These are phyloP conservation scores for Falco naumanni DNA, from an alignment of 2,797 vertebrate species.

Conservation along the genomic window DNA sequence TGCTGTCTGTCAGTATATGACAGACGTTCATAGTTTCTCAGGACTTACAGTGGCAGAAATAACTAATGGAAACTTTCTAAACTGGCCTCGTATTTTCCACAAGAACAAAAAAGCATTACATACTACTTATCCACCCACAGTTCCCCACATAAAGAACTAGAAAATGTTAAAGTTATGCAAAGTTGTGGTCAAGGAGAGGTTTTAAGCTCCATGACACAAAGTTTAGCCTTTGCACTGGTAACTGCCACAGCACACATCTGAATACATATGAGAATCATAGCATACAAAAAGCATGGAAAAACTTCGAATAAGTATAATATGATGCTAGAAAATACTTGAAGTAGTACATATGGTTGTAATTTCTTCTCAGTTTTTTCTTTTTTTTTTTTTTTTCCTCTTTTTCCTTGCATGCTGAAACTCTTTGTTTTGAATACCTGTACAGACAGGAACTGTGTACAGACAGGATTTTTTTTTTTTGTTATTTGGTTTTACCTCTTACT, in stretches of 20 bases:
- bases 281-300: background rate
- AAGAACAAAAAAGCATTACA: background rate
- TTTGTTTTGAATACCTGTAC: background rate
- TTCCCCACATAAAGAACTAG: background rate
- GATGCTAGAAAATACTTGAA: background rate
- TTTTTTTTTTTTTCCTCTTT: no score
- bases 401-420: background rate
- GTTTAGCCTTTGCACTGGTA: background rate
- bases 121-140: background rate
- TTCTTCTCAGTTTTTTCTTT: rapidly evolving
- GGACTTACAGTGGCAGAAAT: background rate
- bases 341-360: background rate
- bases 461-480: background rate
- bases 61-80: background rate
- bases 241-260: background rate
- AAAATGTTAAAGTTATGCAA: background rate
- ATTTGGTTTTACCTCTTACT: background rate
- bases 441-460: background rate
- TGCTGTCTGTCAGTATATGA: background rate
- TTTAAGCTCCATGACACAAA: background rate
- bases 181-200: background rate
- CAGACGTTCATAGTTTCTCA: background rate
- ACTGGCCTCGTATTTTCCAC: background rate
- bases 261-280: background rate
- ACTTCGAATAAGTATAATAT: background rate